These are phyloP conservation scores for Ectemnius continuus DNA, from an alignment of 2,888 invertebrate species.

Conservation along the genomic window DNA sequence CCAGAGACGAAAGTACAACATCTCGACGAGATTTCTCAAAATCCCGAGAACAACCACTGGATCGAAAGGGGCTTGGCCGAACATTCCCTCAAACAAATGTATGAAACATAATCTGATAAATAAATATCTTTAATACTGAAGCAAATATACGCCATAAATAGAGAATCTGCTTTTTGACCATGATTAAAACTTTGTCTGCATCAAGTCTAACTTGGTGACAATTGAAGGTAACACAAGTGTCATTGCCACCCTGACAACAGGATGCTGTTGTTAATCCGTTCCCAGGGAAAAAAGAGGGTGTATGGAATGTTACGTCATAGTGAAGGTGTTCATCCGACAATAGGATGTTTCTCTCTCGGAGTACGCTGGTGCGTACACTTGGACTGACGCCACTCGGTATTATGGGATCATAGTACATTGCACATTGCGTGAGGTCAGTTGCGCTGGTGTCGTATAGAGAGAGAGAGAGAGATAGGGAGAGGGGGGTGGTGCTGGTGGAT, in stretches of 20 bases:
- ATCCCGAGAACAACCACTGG: slow-evolving; percentile 14
- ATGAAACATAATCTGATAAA: no score
- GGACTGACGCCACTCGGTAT: no score
- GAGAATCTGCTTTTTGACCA: no score
- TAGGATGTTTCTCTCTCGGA: slow-evolving; percentile 61
- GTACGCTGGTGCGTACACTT: slow-evolving; percentile 21
- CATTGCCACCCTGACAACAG: no score
- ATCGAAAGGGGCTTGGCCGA: slow-evolving; percentile 43
- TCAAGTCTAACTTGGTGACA: slow-evolving; percentile 23
- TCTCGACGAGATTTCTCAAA: not conserved
- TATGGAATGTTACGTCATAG: slow-evolving; percentile 33
- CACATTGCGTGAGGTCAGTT: slow-evolving; percentile 65
- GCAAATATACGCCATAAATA: no score
- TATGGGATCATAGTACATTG: slow-evolving; percentile 51
- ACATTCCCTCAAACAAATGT: no score
- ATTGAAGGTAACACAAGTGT: slow-evolving; percentile 15
- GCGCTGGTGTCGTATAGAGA: slow-evolving; percentile 57
- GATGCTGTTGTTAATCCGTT: slow-evolving; percentile 56
- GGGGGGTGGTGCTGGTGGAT: no score
- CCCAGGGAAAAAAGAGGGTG: slow-evolving; percentile 12
- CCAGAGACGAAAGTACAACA: slow-evolving; percentile 53
- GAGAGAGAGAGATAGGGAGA: slow-evolving; percentile 10
- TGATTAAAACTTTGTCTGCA: slow-evolving; percentile 13
- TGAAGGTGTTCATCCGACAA: slow-evolving; percentile 64
- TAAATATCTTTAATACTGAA: no score